phyloP scores from a whole-genome alignment of 2,113 vertebrate species.

The Cyanistes caeruleus region DNA sequence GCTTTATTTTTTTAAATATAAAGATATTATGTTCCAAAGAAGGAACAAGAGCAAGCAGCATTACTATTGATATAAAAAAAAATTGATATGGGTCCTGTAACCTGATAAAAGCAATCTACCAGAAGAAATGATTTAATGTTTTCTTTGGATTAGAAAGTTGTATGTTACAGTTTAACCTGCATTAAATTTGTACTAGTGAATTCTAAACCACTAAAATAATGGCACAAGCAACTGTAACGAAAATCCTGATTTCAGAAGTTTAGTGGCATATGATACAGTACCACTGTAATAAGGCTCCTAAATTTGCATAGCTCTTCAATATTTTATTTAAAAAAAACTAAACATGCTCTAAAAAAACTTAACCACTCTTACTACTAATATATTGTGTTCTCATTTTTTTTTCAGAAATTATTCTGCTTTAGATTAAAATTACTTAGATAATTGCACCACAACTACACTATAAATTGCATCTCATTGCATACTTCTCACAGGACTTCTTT shows the following conservation, averaged over 20 bases:
- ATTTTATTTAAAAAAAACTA: neutral
- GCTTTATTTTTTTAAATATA: neutral
- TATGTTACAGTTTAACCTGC: neutral
- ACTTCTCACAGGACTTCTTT: neutral
- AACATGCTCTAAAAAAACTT: neutral
- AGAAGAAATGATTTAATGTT: neutral
- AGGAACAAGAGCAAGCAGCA: neutral
- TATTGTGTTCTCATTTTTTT: neutral
- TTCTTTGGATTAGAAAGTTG: neutral
- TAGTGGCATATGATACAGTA: neutral
- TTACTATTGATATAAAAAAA: neutral
- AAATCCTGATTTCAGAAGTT: neutral
- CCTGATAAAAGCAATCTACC: neutral
- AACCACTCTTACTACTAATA: neutral
- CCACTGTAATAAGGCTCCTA: neutral
- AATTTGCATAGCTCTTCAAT: neutral
- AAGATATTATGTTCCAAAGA: neutral
- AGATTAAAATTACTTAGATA: neutral
- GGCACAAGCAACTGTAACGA: neutral
- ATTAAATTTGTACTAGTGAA: neutral
- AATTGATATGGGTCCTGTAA: neutral
- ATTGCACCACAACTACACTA: neutral
- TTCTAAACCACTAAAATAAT: neutral
- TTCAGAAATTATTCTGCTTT: neutral
- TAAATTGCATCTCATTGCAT: neutral